Base-by-base conservation (phyloP, 1,140 invertebrate genomes). In the Euura lappo region DNA sequence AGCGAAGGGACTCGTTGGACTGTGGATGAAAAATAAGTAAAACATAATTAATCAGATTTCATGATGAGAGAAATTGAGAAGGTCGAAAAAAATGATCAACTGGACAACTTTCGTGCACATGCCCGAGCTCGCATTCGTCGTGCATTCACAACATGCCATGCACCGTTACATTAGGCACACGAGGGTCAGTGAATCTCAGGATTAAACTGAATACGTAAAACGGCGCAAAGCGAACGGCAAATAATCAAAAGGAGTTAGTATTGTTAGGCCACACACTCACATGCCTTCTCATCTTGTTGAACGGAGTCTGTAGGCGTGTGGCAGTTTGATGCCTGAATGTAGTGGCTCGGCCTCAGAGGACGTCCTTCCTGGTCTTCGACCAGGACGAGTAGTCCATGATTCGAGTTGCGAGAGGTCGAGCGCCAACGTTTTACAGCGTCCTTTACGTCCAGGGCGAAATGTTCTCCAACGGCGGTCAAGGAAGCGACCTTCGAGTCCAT, bases 361-460 rank as follows among this genome's bases (percentile, higher is more conserved):
- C 86, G 86, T 2, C 90, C 89, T 64, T 92, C 90, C 79, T 92
- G 90, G 78, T 92, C 90, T 79, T 92, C 91, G 6, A 92, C 90
- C 77, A 90, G 87, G 43, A 92, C 83, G 7, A 88, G 88, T 47
- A 92, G 76, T 4, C 91, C 91, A 76, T 91, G 88, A 79, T 92
- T 92, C 44, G 76, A 11, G 75, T 74, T 81, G 72, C 80, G 75
- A 2, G 78, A 51, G 44, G 68, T 79, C 60, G 78, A 71, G 69
- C 80, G 74, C 86, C 86, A 88, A 71, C 83, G 85, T 72, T 81
- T 80, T 60, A 88, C 71, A 4, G 80, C 79, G 45, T 85, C 80
- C 60, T 79, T 77, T 4, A 86, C 85, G 64, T 88, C 85, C 28
- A 88, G 69, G 10, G 84, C 85, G 45, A 87, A 67, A 72, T 86